Conservation (phyloP, 2,888 invertebrate genomes). For the Nephrotoma flavescens region DNA sequence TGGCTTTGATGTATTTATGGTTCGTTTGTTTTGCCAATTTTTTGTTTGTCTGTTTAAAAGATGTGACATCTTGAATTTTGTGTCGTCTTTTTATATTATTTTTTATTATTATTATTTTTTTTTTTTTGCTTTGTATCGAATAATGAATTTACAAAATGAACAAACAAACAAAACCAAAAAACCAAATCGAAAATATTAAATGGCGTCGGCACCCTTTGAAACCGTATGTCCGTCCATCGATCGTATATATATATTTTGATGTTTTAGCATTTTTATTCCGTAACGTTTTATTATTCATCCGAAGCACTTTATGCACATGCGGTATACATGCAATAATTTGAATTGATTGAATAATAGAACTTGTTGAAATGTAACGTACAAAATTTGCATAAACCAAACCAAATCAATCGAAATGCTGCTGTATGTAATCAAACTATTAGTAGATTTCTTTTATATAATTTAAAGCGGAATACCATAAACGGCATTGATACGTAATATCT, state of each 20-base stretch:
- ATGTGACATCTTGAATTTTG: not conserved
- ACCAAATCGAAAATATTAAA: not conserved
- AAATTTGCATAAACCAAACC: not conserved
- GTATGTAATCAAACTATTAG: not conserved
- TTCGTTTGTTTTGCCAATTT: not conserved
- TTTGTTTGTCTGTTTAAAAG: not conserved
- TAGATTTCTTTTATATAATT: not conserved
- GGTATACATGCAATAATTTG: not conserved
- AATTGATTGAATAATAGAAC: not conserved
- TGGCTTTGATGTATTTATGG: not conserved
- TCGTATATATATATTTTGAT: not conserved
- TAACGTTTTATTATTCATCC: not conserved
- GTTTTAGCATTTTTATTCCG: not conserved
- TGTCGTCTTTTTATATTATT: not conserved
- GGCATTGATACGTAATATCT: not conserved
- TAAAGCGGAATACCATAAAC: not conserved
- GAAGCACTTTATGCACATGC: not conserved
- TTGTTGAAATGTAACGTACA: not conserved
- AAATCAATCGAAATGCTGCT: not conserved
- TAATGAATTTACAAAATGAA: not conserved
- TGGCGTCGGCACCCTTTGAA: not conserved
- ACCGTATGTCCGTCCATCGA: not conserved
- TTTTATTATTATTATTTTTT: too few species aligned
- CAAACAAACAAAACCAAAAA: not conserved
- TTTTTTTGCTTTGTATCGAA: not conserved